Conservation (phyloP, 2,113 vertebrate genomes). For the Podiceps cristatus region DNA sequence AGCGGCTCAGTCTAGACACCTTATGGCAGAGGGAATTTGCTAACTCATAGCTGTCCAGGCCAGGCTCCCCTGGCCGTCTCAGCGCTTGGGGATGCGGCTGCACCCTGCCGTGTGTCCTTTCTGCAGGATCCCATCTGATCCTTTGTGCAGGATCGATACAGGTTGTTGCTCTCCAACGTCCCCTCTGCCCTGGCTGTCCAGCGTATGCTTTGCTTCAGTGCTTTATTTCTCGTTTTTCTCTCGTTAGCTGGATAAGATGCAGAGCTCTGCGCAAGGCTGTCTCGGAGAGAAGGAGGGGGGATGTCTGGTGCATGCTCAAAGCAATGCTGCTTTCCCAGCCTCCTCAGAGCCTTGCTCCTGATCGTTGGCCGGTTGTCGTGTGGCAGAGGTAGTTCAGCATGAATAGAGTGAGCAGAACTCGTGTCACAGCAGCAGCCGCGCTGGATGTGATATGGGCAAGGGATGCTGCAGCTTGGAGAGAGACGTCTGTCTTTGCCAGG, state of each 20-base stretch:
- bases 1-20: not conserved
- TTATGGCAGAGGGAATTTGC: not conserved
- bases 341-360: not conserved
- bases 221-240: not conserved
- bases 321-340: not conserved
- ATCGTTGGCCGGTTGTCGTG: rapidly evolving
- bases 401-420: not conserved
- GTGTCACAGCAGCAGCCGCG: not conserved
- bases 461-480: not conserved
- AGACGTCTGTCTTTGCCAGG: not conserved
- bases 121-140: not conserved
- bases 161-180: not conserved
- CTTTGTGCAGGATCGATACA: not conserved
- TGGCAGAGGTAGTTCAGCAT: not conserved
- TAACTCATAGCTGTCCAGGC: not conserved
- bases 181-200: not conserved
- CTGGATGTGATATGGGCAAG: not conserved
- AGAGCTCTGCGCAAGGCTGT: not conserved
- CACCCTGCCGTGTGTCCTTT: not conserved
- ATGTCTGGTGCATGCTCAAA: not conserved
- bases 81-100: not conserved
- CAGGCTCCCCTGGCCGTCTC: not conserved
- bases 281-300: not conserved
- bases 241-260: not conserved
- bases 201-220: not conserved